Conservation (phyloP, 2,888 invertebrate genomes). For the Kryphioiulus occultus region DNA sequence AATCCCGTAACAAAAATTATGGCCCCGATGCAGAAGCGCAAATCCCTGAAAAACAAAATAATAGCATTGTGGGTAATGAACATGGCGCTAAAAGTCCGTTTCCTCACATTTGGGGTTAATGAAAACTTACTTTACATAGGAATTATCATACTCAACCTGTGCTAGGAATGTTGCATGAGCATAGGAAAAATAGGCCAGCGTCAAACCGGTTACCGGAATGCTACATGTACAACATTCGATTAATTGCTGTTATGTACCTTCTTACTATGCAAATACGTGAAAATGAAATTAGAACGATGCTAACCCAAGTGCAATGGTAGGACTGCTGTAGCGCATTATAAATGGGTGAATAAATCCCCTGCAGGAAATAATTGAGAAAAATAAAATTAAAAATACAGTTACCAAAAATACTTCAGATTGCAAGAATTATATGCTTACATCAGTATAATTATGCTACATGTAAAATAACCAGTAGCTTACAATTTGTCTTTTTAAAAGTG, state of each 20-base stretch:
- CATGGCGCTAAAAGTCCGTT: neutral
- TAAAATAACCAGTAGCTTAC: too few species aligned
- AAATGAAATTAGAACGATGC: neutral
- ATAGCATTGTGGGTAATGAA: too few species aligned
- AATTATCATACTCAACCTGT: neutral
- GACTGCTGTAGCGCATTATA: conserved; percentile 44
- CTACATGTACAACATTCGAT: neutral
- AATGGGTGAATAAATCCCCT: conserved; percentile 49
- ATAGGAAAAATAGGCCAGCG: conserved; percentile 45
- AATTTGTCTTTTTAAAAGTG: too few species aligned
- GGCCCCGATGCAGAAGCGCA: neutral
- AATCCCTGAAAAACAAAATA: neutral
- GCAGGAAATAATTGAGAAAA: neutral
- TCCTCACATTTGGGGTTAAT: neutral
- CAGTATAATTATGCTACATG: too few species aligned
- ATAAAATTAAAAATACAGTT: too few species aligned
- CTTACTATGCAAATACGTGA: neutral
- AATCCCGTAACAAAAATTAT: conserved; percentile 17
- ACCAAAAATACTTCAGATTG: too few species aligned
- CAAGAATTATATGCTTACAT: too few species aligned
- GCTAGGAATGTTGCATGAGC: conserved; percentile 31
- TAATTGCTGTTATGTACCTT: neutral
- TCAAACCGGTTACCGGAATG: conserved; percentile 45
- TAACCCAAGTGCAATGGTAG: conserved; percentile 34
- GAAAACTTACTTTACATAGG: neutral